These are phyloP conservation scores for Idaea aversata DNA, from an alignment of 2,888 invertebrate species.

Conservation along the genomic window DNA sequence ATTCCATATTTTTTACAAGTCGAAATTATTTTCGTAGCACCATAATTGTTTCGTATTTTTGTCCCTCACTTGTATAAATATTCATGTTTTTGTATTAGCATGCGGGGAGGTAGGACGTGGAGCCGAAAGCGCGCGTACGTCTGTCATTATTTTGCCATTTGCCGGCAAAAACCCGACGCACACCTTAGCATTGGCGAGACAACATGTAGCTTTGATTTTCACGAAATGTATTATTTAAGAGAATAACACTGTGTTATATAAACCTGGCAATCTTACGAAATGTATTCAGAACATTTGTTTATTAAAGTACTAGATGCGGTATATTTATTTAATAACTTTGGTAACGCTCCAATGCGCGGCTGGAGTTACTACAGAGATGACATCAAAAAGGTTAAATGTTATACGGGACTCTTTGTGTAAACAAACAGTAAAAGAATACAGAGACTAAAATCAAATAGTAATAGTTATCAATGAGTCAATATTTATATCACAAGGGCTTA, in stretches of 20 bases:
- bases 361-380: no score
- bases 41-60: slow-evolving; percentile 45
- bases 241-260: background rate
- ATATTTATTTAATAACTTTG: no score
- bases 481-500: no score
- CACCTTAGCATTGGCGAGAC: slow-evolving; percentile 46
- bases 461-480: no score
- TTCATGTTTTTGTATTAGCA: slow-evolving; percentile 72
- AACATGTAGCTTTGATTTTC: slow-evolving; percentile 2
- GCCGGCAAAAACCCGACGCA: slow-evolving; percentile 63
- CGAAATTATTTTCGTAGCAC: slow-evolving; percentile 22
- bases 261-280: no score
- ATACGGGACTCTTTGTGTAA: no score
- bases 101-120: slow-evolving; percentile 54
- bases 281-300: no score
- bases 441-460: no score
- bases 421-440: no score
- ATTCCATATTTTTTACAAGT: slow-evolving; percentile 12
- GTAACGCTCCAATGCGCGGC: no score
- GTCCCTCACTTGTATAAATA: slow-evolving; percentile 72
- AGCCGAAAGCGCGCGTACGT: slow-evolving; percentile 51
- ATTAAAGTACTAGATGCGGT: no score
- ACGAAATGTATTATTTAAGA: background rate
- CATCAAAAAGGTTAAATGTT: no score
- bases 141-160: slow-evolving; percentile 77